phyloP scores from a whole-genome alignment of 2,888 invertebrate genomes.

The Sinohyriopsis cumingii region DNA sequence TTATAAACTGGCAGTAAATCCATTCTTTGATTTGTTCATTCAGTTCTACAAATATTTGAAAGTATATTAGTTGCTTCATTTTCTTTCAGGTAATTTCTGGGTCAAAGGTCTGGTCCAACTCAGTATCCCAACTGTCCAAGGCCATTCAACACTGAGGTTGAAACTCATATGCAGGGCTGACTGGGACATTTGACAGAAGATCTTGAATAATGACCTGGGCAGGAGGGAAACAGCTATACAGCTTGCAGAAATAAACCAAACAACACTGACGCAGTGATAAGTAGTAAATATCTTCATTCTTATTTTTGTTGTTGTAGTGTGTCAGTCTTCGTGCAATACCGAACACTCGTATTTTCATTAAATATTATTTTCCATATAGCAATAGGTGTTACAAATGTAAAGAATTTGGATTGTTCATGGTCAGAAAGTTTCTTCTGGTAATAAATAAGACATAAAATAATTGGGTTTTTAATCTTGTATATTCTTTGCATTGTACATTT shows the following conservation, averaged over 20 bases:
- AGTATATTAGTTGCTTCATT: background rate
- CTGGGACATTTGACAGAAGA: conserved; percentile 6
- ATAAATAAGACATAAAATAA: too few relatives aligned
- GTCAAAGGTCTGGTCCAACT: conserved; percentile 9
- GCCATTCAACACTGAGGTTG: background rate
- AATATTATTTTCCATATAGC: too few relatives aligned
- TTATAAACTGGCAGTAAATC: too few relatives aligned
- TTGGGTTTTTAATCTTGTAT: too few relatives aligned
- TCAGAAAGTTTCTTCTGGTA: too few relatives aligned
- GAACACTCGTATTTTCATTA: background rate
- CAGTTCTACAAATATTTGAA: background rate
- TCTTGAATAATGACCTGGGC: conserved; percentile 1
- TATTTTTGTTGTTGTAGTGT: too few relatives aligned
- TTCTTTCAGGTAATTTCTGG: conserved; percentile 14
- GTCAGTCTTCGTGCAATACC: too few relatives aligned
- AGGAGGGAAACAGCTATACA: conserved; percentile 1
- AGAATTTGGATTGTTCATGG: too few relatives aligned
- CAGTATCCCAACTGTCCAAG: conserved; percentile 10
- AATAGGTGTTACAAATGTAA: too few relatives aligned
- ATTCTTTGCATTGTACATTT: too few relatives aligned
- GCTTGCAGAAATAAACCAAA: conserved; percentile 11
- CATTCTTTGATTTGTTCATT: background rate
- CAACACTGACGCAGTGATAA: background rate
- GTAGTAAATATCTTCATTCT: too few relatives aligned
- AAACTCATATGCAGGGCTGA: conserved; percentile 4